Percentiles rank a stretch among this genome's conserved stretches.
phyloP scores from a whole-genome alignment of 1,140 invertebrate species.

The Eulimnadia texana region DNA sequence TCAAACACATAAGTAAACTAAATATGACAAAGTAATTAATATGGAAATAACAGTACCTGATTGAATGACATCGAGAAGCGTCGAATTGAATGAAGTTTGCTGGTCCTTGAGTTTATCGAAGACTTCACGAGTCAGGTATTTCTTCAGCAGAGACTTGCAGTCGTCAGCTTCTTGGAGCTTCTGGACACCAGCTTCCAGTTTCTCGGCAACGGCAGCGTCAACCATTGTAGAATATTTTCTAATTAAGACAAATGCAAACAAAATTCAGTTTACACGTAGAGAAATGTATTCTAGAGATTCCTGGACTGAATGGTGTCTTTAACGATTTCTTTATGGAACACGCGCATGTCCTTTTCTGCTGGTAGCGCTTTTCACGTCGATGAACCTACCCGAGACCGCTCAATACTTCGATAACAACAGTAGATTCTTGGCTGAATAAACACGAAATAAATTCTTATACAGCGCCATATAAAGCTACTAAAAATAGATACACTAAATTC shows the following conservation, averaged over 20 bases:
- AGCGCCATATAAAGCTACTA: too few relatives aligned
- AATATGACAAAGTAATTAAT: background rate
- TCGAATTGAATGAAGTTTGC: slow-evolving; percentile 81
- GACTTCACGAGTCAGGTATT: slow-evolving; percentile 75
- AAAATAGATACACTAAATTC: too few relatives aligned
- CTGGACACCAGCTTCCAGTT: slow-evolving; percentile 76
- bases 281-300: background rate
- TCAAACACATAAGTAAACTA: background rate
- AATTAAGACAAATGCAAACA: background rate
- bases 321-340: too few relatives aligned
- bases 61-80: slow-evolving; percentile 79
- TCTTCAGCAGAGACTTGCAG: slow-evolving; percentile 89
- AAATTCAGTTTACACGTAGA: background rate
- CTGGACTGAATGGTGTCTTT: background rate
- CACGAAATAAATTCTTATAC: too few relatives aligned
- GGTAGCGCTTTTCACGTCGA: too few relatives aligned
- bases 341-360: too few relatives aligned
- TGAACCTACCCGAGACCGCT: too few relatives aligned
- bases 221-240: slow-evolving; percentile 41
- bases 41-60: slow-evolving; percentile 41
- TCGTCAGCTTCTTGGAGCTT: slow-evolving; percentile 65
- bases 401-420: too few relatives aligned
- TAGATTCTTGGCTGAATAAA: too few relatives aligned
- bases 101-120: slow-evolving; percentile 79
- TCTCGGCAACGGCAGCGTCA: slow-evolving; percentile 70